These are phyloP conservation scores for Procavia capensis DNA, from an alignment of 2,113 vertebrate genomes.

Conservation along the genomic window DNA sequence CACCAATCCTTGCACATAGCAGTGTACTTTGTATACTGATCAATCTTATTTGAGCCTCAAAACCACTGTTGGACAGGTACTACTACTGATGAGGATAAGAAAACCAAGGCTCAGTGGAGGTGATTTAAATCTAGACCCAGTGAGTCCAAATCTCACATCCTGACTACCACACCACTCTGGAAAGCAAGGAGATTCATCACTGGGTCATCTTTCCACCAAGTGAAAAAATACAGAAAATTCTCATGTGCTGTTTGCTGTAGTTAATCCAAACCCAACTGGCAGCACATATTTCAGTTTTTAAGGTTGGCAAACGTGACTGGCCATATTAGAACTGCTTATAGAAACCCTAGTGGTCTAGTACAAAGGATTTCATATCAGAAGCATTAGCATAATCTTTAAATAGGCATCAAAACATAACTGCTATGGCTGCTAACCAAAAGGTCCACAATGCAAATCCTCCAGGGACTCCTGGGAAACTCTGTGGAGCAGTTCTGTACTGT, in stretches of 20 bases:
- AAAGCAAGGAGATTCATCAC: not conserved
- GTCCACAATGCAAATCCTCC: no score
- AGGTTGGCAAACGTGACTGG: not conserved
- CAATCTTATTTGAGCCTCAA: not conserved
- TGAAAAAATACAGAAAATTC: not conserved
- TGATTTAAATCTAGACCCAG: not conserved
- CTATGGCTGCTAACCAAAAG: no score
- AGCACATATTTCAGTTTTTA: not conserved
- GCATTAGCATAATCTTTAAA: no score
- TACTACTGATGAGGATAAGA: not conserved
- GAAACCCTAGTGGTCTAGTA: no score
- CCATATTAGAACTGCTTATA: no score
- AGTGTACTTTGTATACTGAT: not conserved
- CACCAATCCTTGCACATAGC: not conserved
- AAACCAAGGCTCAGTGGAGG: not conserved
- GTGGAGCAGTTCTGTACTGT: no score
- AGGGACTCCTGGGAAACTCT: no score
- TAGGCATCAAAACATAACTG: no score
- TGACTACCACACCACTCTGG: not conserved
- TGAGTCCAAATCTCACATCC: not conserved
- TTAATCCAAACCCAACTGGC: not conserved
- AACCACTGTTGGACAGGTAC: not conserved
- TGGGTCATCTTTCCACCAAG: not conserved
- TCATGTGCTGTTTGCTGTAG: not conserved
- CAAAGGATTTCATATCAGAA: no score